Conservation (phyloP, 1,140 invertebrate genomes). For the Amyelois transitella region DNA sequence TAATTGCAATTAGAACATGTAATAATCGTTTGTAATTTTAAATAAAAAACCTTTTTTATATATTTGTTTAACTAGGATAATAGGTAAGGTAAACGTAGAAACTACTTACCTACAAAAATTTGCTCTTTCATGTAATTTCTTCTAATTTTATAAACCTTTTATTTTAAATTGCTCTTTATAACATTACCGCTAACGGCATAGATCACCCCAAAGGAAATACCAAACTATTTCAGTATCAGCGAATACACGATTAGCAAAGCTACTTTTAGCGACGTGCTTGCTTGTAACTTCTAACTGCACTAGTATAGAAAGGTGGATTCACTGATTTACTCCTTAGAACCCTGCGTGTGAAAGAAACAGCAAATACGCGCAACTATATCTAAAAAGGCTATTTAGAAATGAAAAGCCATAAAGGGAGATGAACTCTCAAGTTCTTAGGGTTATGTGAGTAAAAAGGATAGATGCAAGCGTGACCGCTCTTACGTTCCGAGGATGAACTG, state of each 20-base stretch:
- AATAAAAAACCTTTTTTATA: too few species aligned
- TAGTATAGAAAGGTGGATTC: not conserved
- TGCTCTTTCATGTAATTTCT: too few species aligned
- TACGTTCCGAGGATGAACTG: conserved; percentile 37
- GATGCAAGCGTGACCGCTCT: conserved; percentile 31
- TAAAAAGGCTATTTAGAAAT: conserved; percentile 15
- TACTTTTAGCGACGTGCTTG: conserved; percentile 21
- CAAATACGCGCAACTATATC: conserved; percentile 7
- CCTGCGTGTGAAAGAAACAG: conserved; percentile 24
- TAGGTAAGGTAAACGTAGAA: too few species aligned
- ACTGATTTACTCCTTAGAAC: conserved; percentile 13
- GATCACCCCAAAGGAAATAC: conserved; percentile 36
- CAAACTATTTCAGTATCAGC: conserved; percentile 36
- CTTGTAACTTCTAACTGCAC: not conserved
- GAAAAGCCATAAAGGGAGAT: conserved; percentile 15
- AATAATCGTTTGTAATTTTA: too few species aligned
- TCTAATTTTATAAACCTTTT: too few species aligned
- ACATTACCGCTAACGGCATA: conserved; percentile 17
- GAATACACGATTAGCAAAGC: conserved; percentile 42
- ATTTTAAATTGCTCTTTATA: too few species aligned
- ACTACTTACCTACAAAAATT: too few species aligned
- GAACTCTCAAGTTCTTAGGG: conserved; percentile 17
- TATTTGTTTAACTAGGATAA: too few species aligned
- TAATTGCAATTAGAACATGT: too few species aligned
- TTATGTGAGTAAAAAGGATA: conserved; percentile 33